phyloP scores from a whole-genome alignment of 2,888 invertebrate genomes.

The Drosophila mulleri region DNA sequence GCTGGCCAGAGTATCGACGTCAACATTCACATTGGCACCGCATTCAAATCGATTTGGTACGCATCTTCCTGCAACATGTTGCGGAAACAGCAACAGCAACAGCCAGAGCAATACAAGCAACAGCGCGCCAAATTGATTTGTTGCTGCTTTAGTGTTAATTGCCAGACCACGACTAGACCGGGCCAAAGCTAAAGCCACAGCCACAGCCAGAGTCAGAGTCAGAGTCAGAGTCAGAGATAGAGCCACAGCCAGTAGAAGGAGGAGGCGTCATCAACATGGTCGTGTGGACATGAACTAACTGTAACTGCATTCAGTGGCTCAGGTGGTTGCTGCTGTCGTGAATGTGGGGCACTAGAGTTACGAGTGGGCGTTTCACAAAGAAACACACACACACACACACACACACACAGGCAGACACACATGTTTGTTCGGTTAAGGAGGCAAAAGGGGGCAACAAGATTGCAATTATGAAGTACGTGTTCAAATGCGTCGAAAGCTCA shows the following conservation, averaged over 20 bases:
- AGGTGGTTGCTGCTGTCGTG: constrained; percentile 53
- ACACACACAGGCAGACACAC: too few relatives aligned
- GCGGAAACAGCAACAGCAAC: constrained; percentile 62
- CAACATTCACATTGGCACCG: constrained; percentile 55
- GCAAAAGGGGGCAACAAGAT: constrained; percentile 7
- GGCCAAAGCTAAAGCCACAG: not conserved
- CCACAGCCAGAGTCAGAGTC: not conserved
- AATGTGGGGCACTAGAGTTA: constrained; percentile 69
- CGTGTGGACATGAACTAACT: constrained; percentile 75
- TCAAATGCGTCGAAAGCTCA: constrained; percentile 77
- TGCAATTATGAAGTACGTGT: constrained; percentile 74
- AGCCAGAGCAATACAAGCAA: constrained; percentile 36
- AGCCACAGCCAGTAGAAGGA: constrained; percentile 34
- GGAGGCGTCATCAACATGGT: constrained; percentile 49
- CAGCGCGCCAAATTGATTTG: constrained; percentile 80
- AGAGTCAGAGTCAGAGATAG: not conserved
- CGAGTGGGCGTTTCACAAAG: constrained; percentile 58
- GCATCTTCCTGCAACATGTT: constrained; percentile 81
- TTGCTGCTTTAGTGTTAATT: constrained; percentile 80
- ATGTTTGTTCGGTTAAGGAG: not conserved
- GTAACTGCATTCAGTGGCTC: constrained; percentile 62
- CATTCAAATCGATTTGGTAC: constrained; percentile 81
- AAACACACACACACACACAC: constrained; percentile 12
- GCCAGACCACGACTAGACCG: constrained; percentile 70
- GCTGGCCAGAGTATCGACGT: constrained; percentile 24